Evolutionary conservation across 2,888 invertebrate genomes (phyloP), one percentile per base, ranked within the genome.

Genomic region (Chymomyza procnemis): DNA sequence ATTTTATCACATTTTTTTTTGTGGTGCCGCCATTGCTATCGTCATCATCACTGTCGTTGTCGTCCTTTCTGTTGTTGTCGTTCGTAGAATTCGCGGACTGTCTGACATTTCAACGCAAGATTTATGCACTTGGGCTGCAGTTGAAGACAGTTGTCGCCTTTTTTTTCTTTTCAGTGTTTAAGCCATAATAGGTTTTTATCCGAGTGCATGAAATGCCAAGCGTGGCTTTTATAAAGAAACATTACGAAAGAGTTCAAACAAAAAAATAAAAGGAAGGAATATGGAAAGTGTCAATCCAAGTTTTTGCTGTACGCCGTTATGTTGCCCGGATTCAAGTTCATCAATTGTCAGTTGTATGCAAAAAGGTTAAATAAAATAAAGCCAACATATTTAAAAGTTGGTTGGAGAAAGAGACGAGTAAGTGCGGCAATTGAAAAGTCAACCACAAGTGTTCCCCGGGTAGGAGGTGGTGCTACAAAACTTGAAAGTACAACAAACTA

Each of bases 101-200:
- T 57, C 73, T 85, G 83, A 78, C 87, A 87, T 84, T 85, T 84
- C 83, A 80, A 83, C 80, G 68, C 75, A 84, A 84, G 84, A 84
- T 84, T 84, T 87, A 84, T 84, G 80, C 85, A 85, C 87, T 83
- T 71, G 74, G 78, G 70, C 85, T 87, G 87, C 87, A 85, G 79
- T 71, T 85, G 84, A 82, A 81, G 87, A 87, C 85, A 87, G 85
- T 76, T 83, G 84, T 85, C 80, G 83, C 80, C 85, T 18, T 52
- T 41, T 59, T 22, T 47, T 48, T 14, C 30, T 30, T 52, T 26
- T 8, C 26, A 26, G 26, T 26, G 26, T 30, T 26, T 48, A 26
- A 55, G 62, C 59, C 56, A 74, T 86, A 81, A 86, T 81, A 86
- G 86, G 81, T 81, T 81, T 81, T 81, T 81, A 81, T 86, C 73